phyloP scores from a whole-genome alignment of 2,113 vertebrate species.

The Dicrurus megarhynchus region DNA sequence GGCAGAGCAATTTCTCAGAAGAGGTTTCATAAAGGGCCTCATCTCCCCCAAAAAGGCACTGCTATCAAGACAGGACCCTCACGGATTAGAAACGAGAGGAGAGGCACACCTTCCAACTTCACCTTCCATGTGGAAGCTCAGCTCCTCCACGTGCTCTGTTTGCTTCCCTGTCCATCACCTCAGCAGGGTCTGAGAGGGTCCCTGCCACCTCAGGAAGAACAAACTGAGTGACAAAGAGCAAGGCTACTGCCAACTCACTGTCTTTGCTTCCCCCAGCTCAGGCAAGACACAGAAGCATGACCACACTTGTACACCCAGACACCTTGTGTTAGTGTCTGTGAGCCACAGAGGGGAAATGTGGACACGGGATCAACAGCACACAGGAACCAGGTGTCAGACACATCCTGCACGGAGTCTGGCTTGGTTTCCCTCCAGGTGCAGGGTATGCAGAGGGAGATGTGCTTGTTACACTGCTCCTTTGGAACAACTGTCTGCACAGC shows the following conservation, averaged over 20 bases:
- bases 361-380: fast-evolving
- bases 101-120: background rate
- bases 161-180: background rate
- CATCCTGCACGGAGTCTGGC: background rate
- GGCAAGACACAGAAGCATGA: background rate
- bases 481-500: background rate
- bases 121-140: background rate
- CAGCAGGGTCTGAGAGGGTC: background rate
- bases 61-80: background rate
- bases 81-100: background rate
- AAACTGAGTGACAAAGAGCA: background rate
- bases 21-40: background rate
- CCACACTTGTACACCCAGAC: background rate
- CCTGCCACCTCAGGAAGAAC: background rate
- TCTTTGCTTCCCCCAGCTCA: background rate
- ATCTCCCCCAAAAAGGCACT: background rate
- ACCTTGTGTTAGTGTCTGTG: background rate
- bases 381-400: background rate
- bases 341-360: background rate
- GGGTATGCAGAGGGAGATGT: background rate
- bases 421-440: background rate
- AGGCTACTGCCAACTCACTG: background rate
- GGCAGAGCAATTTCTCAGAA: background rate
- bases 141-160: background rate
- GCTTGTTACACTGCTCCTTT: background rate